A percentile compares a stretch with the other conserved stretches of the same genome.
phyloP scores from a whole-genome alignment of 2,113 vertebrate species.

The Clarias magur region DNA sequence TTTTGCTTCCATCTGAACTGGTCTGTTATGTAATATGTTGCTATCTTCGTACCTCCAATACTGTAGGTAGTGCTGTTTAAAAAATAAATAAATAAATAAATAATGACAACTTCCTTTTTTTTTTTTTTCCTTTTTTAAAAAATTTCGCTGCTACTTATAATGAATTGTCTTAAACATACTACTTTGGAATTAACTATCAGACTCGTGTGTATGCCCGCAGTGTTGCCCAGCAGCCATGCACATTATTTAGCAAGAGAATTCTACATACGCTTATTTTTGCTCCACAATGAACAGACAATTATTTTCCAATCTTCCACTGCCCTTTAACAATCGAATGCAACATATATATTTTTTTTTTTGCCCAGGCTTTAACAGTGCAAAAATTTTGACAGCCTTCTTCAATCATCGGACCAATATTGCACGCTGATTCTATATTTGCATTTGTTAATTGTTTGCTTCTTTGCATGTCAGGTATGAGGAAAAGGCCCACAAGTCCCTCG shows the following conservation, averaged over 20 bases:
- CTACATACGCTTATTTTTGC: neutral
- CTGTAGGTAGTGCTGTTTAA: neutral
- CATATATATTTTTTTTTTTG: neutral
- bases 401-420: neutral
- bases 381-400: neutral
- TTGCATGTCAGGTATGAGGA: conserved; percentile 79
- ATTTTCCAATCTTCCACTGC: neutral
- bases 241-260: too few relatives aligned
- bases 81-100: too few relatives aligned
- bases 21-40: too few relatives aligned
- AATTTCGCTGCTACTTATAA: neutral
- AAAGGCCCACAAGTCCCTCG: conserved; percentile 80
- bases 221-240: neutral
- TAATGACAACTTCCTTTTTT: too few relatives aligned
- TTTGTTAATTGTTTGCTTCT: neutral
- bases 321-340: neutral
- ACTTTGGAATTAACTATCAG: neutral
- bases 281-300: neutral
- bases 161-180: neutral
- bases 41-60: neutral
- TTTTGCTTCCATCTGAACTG: too few relatives aligned
- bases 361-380: neutral
- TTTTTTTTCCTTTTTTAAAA: too few relatives aligned
- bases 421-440: neutral
- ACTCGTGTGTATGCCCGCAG: neutral